Percentiles rank a stretch among this genome's conserved stretches.
These are phyloP conservation scores for Myiothlypis chrysogaster DNA, from an alignment of 2,797 vertebrate genomes.

Conservation along the genomic window DNA sequence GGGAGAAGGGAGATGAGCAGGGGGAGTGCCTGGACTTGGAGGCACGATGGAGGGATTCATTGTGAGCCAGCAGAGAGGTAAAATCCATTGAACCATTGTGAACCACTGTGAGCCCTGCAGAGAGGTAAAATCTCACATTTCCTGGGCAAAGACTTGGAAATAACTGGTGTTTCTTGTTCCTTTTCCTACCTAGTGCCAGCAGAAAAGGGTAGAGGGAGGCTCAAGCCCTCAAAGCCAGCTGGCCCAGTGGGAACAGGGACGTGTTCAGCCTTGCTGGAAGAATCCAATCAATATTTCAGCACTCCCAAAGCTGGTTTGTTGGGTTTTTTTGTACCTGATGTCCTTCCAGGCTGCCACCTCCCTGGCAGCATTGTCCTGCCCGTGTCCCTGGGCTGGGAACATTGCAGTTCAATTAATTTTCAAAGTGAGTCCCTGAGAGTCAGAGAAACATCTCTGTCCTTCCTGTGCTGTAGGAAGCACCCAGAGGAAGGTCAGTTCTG, in stretches of 20 bases:
- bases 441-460: neutral
- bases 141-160: neutral
- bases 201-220: neutral
- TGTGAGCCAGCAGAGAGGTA: neutral
- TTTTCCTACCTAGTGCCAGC: neutral
- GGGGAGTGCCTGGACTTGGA: neutral
- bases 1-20: neutral
- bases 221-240: neutral
- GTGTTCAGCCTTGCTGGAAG: neutral
- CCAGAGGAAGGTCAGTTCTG: neutral
- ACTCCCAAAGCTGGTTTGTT: neutral
- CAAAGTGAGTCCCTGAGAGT: neutral
- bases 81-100: neutral
- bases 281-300: neutral
- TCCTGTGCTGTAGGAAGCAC: rapidly evolving
- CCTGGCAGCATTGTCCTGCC: neutral
- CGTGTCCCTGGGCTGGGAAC: neutral
- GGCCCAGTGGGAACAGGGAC: neutral
- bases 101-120: neutral
- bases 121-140: neutral
- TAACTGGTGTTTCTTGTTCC: neutral
- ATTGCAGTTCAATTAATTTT: neutral
- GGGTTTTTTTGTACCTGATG: neutral
- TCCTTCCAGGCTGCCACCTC: neutral
- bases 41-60: rapidly evolving